phyloP scores from a whole-genome alignment of 2,113 vertebrate species.

The Manacus vitellinus region DNA sequence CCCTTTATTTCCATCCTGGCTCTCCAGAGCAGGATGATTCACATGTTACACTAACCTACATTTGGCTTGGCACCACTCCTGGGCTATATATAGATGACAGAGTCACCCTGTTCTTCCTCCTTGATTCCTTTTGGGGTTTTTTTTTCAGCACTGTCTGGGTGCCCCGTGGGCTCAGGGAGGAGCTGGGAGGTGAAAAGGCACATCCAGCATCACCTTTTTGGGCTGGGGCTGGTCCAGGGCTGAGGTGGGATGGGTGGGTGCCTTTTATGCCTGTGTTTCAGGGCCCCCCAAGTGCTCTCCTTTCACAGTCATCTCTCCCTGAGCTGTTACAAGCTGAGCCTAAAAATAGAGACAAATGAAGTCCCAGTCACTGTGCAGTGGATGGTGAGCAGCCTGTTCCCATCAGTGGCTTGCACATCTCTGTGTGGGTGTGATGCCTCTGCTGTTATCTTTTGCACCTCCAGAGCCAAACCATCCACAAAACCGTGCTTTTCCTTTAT shows the following conservation, averaged over 20 bases:
- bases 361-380: accelerated
- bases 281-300: background rate
- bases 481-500: background rate
- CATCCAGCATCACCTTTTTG: background rate
- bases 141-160: background rate
- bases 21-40: constrained; percentile 33
- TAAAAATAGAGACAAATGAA: background rate
- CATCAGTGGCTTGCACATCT: background rate
- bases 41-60: constrained; percentile 55
- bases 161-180: background rate
- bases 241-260: background rate
- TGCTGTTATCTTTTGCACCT: background rate
- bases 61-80: constrained; percentile 26
- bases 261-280: background rate
- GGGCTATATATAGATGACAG: constrained; percentile 27
- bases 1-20: background rate
- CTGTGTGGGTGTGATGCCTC: background rate
- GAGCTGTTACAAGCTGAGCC: background rate
- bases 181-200: background rate
- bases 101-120: background rate
- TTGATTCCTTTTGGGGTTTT: background rate
- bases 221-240: background rate
- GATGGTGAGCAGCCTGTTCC: background rate
- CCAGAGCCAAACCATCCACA: background rate
- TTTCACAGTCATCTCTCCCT: accelerated